These are phyloP conservation scores for Gonocerus acuteangulatus DNA, from an alignment of 2,888 invertebrate genomes.

Conservation along the genomic window DNA sequence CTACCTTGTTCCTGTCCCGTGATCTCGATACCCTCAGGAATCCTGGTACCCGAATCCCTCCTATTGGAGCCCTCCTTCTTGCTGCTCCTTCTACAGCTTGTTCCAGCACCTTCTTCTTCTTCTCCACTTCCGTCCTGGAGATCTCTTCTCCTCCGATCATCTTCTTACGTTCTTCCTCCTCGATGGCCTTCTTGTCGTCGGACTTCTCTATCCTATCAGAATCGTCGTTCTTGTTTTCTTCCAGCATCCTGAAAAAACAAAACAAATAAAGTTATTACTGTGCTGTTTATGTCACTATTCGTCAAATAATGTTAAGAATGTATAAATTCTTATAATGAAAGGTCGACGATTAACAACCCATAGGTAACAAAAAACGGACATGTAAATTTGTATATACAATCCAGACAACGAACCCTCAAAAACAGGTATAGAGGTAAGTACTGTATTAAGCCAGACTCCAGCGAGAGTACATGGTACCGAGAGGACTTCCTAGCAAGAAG, in stretches of 20 bases:
- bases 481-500: too few relatives aligned
- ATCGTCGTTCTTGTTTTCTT: slow-evolving; percentile 12
- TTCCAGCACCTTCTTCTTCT: slow-evolving; percentile 56
- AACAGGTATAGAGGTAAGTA: too few relatives aligned
- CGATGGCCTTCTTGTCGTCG: slow-evolving; percentile 59
- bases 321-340: background rate
- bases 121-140: slow-evolving; percentile 62
- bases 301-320: background rate
- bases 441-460: too few relatives aligned
- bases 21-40: slow-evolving; percentile 72
- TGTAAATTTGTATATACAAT: too few relatives aligned
- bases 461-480: too few relatives aligned
- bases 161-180: slow-evolving; percentile 56
- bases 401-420: too few relatives aligned
- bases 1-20: slow-evolving; percentile 63
- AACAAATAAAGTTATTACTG: background rate
- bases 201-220: slow-evolving; percentile 43
- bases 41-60: slow-evolving; percentile 80
- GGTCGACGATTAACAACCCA: too few relatives aligned
- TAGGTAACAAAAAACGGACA: too few relatives aligned
- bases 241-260: slow-evolving; percentile 31
- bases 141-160: slow-evolving; percentile 57
- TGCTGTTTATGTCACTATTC: too few relatives aligned
- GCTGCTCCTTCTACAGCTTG: slow-evolving; percentile 37
- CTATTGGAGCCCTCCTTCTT: slow-evolving; percentile 58